Evolutionary conservation across 2,797 vertebrate genomes (phyloP), one percentile per base, ranked within the genome.

Genomic region (Mormyrops boulengeri): DNA sequence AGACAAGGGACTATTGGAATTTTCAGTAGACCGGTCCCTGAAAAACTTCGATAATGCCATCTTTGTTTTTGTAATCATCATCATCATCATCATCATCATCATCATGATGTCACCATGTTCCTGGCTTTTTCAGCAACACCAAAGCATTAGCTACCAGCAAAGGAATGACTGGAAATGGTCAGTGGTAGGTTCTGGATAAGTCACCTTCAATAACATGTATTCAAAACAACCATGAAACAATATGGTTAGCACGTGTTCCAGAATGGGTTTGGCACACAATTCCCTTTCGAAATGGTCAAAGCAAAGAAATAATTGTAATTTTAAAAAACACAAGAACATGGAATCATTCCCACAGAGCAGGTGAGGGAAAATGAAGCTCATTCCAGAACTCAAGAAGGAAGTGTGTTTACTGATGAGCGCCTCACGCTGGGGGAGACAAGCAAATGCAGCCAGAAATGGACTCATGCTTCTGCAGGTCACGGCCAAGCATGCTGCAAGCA

Each of bases 191-290:
- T 14, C 11, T 30, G 41, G 34, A 53, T 5, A 52, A 69, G 69
- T 50, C 38, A 49, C 12, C 22, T 49, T 44, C 57, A 55, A 49
- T 84, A 55, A 53, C 34, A 52, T 49, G 7, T 47, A n/a, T 50
- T 90, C 30, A 89, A 88, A 9, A 44, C 22, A 89, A 50, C 50
- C 80, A 47, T 47, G 44, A 85, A 88, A 87, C 11, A 77, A 87
- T 47, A 87, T 47, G 47, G 55, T 17, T 86, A 17, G 17, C 88
- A 52, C 55, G 12, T 17, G 3, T 87, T 53, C n/a, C 44, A 50
- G 12, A 85, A 44, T 44, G 85, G 8, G 50, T 91, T 91, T 91
- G 90, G 90, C 90, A 91, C 88, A 89, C 85, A 44, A 50, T 85
- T 86, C 82, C 34, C 55, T 85, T 87, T 88, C 30, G 19, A 62